Evolutionary conservation across 2,113 vertebrate species (phyloP).

Genomic region (Phylloscopus trochilus): DNA sequence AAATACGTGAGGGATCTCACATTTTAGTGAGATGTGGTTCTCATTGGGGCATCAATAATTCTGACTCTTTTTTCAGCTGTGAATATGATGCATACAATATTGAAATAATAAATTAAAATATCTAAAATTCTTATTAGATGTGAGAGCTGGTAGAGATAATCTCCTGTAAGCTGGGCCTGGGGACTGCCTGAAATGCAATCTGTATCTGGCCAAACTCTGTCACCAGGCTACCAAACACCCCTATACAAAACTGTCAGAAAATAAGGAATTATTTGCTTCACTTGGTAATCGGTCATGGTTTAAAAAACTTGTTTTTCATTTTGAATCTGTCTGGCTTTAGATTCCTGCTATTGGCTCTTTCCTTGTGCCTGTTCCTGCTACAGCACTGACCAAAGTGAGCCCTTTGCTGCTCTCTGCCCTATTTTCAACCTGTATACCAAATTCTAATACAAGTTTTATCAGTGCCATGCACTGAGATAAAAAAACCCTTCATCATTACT

Average conservation of each 20-base stretch:
- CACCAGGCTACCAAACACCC: neutral
- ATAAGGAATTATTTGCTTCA: neutral
- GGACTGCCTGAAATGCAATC: neutral
- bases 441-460: neutral
- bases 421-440: neutral
- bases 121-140: neutral
- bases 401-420: neutral
- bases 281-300: neutral
- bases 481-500: neutral
- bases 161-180: neutral
- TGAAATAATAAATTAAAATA: neutral
- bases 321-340: neutral
- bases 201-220: neutral
- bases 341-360: neutral
- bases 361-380: neutral
- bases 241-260: neutral
- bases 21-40: neutral
- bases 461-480: neutral
- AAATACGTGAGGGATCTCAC: too few relatives aligned
- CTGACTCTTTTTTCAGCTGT: neutral
- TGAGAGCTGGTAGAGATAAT: neutral
- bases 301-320: neutral
- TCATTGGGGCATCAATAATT: neutral
- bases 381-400: neutral
- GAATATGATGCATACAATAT: neutral